Evolutionary conservation across 2,888 invertebrate genomes (phyloP), one percentile per base, ranked within the genome.

Genomic region (Apotomis turbidana): DNA sequence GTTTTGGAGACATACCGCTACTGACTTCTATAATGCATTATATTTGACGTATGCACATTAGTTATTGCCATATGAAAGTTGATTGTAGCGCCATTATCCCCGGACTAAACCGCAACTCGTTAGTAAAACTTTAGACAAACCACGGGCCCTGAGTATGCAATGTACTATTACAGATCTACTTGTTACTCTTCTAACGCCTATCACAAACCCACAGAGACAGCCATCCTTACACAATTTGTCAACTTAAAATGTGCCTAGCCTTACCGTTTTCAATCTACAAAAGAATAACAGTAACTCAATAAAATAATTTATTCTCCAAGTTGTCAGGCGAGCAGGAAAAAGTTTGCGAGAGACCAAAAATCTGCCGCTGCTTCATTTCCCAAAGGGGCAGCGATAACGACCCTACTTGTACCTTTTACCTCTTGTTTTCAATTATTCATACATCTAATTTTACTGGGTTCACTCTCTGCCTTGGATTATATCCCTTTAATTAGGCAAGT

Each of bases 371-470:
- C 80, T 80, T 87, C 85, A 88, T 87, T 89, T 89, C 90, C 90
- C 90, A 78, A 75, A 84, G 87, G 89, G 82, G 81, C 81, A 80
- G 77, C 84, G 83, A 85, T 88, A 90, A 90, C 87, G 88, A 88
- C 85, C 86, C 85, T 87, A 85, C 87, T 88, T 86, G 83, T 85
- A 85, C 86, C 86, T 87, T 85, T 86, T 85, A 86, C 88, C 87
- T 87, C 84, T 71, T 87, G 87, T 89, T 88, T 89, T 89, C 88
- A 90, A 90, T 90, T 91, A 90, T 90, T 88, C 90, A 88, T 89
- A 87, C 86, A 87, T 88, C 86, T 85, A 87, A 89, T 87, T 89
- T 84, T 80, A 81, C 81, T 78, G 79, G 76, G 78, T 76, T 78
- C 78, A 80, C 80, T 79, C 78, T 76, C 80, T 79, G 79, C 77